Percentiles rank a stretch among this genome's conserved stretches.
phyloP scores from a whole-genome alignment of 2,113 vertebrate genomes.

The Apteryx owenii region DNA sequence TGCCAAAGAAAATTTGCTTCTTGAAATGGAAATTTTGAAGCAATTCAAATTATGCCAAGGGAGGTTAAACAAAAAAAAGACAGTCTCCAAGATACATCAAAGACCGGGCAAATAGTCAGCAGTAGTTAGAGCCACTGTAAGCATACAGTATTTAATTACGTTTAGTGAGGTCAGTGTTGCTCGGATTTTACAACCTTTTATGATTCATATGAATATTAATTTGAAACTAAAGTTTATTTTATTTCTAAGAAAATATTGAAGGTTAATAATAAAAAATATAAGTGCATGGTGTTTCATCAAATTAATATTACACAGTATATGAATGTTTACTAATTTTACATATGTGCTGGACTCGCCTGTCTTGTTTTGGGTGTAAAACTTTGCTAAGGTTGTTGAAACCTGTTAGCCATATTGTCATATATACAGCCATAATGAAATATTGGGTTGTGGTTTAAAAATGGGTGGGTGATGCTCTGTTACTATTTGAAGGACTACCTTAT shows the following conservation, averaged over 20 bases:
- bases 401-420: not conserved
- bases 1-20: slow-evolving; percentile 80
- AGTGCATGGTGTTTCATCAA: not conserved
- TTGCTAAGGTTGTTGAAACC: not conserved
- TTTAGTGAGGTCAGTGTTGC: not conserved
- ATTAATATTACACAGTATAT: not conserved
- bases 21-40: slow-evolving; percentile 87
- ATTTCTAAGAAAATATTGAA: not conserved
- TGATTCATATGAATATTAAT: not conserved
- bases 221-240: not conserved
- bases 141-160: not conserved
- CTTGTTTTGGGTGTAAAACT: not conserved
- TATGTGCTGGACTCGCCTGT: not conserved
- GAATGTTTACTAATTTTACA: not conserved
- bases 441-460: not conserved
- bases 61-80: slow-evolving; percentile 57
- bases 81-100: slow-evolving; percentile 59
- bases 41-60: slow-evolving; percentile 72
- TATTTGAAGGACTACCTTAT: not conserved
- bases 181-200: not conserved
- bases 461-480: not conserved
- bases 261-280: not conserved
- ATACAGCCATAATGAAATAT: not conserved
- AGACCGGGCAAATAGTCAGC: slow-evolving; percentile 11
- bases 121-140: not conserved